A percentile compares a stretch with the other conserved stretches of the same genome.
These are phyloP conservation scores for Oscheius sp. DNA, from an alignment of 2,888 invertebrate genomes.

Conservation along the genomic window DNA sequence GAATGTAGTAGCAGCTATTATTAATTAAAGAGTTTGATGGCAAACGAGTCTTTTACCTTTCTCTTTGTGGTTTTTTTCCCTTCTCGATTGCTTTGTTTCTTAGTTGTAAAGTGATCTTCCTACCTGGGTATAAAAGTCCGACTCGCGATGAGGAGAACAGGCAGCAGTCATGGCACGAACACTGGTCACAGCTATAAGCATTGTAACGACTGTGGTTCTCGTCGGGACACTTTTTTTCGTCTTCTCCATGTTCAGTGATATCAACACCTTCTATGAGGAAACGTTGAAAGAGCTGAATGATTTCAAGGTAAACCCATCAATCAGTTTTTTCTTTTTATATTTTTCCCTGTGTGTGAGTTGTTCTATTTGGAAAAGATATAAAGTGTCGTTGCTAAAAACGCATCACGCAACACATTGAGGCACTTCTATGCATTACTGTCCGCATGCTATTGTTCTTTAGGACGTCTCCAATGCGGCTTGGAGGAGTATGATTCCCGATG, in stretches of 20 bases:
- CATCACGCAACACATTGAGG: too few species aligned
- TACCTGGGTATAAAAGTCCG: neutral
- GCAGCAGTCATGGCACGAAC: constrained; percentile 8
- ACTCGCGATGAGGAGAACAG: neutral
- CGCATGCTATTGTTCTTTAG: too few species aligned
- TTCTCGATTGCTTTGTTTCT: too few species aligned
- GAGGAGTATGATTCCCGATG: constrained; percentile 17
- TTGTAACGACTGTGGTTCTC: constrained; percentile 2
- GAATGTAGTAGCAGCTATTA: neutral
- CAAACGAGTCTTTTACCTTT: too few species aligned
- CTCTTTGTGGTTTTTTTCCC: neutral
- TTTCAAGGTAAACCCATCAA: constrained; percentile 13
- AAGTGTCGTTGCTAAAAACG: too few species aligned
- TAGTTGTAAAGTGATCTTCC: neutral
- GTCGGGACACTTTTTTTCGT: constrained; percentile 10
- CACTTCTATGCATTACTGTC: too few species aligned
- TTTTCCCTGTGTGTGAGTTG: too few species aligned
- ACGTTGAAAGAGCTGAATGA: constrained; percentile 12
- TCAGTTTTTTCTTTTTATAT: too few species aligned
- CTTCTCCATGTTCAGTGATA: constrained; percentile 20
- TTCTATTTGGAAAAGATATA: too few species aligned
- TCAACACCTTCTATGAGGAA: constrained; percentile 25
- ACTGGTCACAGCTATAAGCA: constrained; percentile 6
- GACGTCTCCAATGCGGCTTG: constrained; percentile 22
- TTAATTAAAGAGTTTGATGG: neutral